Evolutionary conservation across 2,797 vertebrate species (phyloP), one percentile per base, ranked within the genome.

Genomic region (Gadopsis marmoratus): DNA sequence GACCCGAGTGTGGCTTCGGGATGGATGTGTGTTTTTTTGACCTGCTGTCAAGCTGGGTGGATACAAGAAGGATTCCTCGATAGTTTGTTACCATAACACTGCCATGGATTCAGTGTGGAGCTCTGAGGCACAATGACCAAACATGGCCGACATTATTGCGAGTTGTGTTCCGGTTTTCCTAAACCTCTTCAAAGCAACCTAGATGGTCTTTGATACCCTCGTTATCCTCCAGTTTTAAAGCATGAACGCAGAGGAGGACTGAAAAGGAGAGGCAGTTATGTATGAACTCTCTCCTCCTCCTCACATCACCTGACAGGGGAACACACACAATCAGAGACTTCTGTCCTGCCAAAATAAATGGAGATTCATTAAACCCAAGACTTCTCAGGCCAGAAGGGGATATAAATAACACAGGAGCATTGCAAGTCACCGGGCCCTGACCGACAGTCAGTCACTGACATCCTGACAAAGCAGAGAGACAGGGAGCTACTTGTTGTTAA

Each of bases 21-120:
- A 95, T 93, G 88, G 89, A 95, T 92, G 92, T 87, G 84, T 94
- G 94, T 94, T 95, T 95, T 94, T 81, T 88, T 94, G 92, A 95
- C 94, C 92, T 60, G 29, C 86, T 74, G 86, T 90, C 86, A 78
- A 53, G 54, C 53, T 14, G 37, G 16, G 35, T 7, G 35, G 41
- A 64, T 21, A 60, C 26, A 23, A 74, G 71, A 66, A 84, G 70
- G 71, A 83, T 67, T 81, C 39, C 64, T 33, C 55, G 69, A 76
- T 43, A 41, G 56, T 33, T 65, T 67, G 69, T 86, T 85, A 80
- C 69, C 66, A 86, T 64, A 92, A 83, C 86, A 85, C 78, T 72
- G 70, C 65, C 59, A 62, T 51, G 59, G 80, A 71, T 80, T 87
- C 50, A 73, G 87, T 63, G 71, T 35, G 60, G 61, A 61, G 76